Evolutionary conservation across 2,888 invertebrate genomes (phyloP), one percentile per base, ranked within the genome.

Genomic region (Synanthedon andrenaeformis): DNA sequence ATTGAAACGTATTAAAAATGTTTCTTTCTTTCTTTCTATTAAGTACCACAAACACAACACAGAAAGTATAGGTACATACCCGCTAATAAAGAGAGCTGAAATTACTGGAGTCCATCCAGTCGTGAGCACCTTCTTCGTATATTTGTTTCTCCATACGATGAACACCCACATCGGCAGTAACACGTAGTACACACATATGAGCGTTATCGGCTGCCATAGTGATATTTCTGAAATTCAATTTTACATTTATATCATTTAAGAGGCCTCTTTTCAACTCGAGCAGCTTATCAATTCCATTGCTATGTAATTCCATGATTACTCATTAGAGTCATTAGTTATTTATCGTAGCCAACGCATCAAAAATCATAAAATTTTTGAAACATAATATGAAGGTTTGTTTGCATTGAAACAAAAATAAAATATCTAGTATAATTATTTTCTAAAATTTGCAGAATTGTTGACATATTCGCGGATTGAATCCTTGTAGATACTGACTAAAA

Each of bases 51-150:
- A 28, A 28, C 28, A 2, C 8, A 28, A 28, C 4, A 28, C 19
- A 28, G 10, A 35, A 1, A 35, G 35, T 28, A 35, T 35, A n/a
- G n/a, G n/a, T n/a, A 89, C 91, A 85, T 79, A 97, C 97, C 96
- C 97, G 82, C 97, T 97, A 67, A 99, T 98, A 72, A 97, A 91
- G 79, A 99, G 92, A 23, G 98, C 98, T 14, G 94, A 92, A 53
- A 99, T 91, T 54, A 99, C 98, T 0, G 99, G 98, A 3, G 93
- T 91, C 98, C 98, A 99, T 28, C 98, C 98, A 45, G 93, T 92
- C 61, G 92, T 94, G 53, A 99, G 90, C 35, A 98, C 95, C 60
- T 92, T 91, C 69, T 91, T 91, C 3, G 97, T 97, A 76, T 96
- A 96, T 66, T 93, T 91, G 80, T 98, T 97, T 61, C 91, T 91